Evolutionary conservation across 2,113 vertebrate genomes (phyloP), one percentile per base, ranked within the genome.

Genomic region (Anoplopoma fimbria): DNA sequence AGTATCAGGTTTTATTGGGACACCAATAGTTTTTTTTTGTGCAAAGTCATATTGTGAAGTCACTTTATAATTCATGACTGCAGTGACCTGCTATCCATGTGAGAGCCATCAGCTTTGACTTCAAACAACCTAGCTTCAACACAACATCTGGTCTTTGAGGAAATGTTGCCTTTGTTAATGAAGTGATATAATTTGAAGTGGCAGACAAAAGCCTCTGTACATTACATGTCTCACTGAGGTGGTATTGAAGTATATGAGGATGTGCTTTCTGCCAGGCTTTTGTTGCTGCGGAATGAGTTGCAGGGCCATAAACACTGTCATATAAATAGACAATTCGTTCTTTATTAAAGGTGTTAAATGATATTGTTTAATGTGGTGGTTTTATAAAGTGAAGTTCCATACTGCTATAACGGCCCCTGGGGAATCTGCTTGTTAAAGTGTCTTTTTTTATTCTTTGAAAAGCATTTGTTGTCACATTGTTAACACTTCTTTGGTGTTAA

Each of bases 81-180:
- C 84, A 49, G 69, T 90, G 92, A 90, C 91, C 88, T 83, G 88
- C 85, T 70, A 85, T 91, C 84, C 69, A 68, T 63, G 45, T 45
- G 76, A 82, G 73, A 91, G 85, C 90, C 75, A 82, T 75, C 78
- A 86, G 75, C 61, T 60, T 57, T 65, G 84, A 93, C 89, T 92
- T 94, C 90, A 92, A 93, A 94, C 89, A 87, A 45, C 69, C 55
- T 2, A 53, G 72, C 88, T 80, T 40, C 70, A 79, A 75, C 68
- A 51, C 81, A 92, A 90, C 92, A 91, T 87, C 92, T 94, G 93
- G 61, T 71, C 85, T 42, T 70, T 1, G 62, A 91, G 87, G 84
- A 92, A 90, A 87, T 85, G 78, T 85, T 91, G 88, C 89, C 92
- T 88, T 88, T 91, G 91, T 92, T 93, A 91, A 92, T 92, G 78